A percentile compares a stretch with the other conserved stretches of the same genome.
These are phyloP conservation scores for Dendropsophus ebraccatus DNA, from an alignment of 2,113 vertebrate genomes.

Conservation along the genomic window DNA sequence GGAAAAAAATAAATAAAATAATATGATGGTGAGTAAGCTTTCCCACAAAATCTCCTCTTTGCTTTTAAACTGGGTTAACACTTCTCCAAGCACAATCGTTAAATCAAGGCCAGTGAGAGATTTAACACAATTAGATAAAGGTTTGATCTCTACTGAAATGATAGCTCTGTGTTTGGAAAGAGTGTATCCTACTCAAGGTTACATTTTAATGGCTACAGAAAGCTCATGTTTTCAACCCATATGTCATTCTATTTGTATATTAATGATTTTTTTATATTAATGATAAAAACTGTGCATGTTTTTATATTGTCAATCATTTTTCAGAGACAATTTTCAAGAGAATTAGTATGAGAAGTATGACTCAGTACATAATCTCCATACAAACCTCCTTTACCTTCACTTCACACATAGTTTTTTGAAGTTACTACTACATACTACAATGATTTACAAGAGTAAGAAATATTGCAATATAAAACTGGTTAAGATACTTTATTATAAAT, in stretches of 20 bases:
- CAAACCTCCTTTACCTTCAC: too few species aligned
- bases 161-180: background rate
- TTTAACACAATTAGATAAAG: conserved; percentile 1
- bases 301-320: background rate
- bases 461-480: too few species aligned
- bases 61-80: background rate
- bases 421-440: too few species aligned
- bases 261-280: too few species aligned
- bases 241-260: background rate
- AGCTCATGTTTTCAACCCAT: background rate
- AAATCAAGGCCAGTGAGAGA: conserved; percentile 8
- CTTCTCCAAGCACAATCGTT: background rate
- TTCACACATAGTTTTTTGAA: too few species aligned
- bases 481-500: too few species aligned
- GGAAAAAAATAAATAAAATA: too few species aligned
- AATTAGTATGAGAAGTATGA: background rate
- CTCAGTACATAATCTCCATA: background rate
- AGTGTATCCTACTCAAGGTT: conserved; percentile 14
- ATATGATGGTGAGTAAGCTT: background rate
- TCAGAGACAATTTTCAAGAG: background rate
- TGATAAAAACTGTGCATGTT: background rate
- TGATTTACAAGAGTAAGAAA: too few species aligned
- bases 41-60: background rate
- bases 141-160: conserved; percentile 15
- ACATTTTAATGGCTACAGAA: background rate